Evolutionary conservation across 2,888 invertebrate species (phyloP).

Genomic region (Drosophila nigritarsus): DNA sequence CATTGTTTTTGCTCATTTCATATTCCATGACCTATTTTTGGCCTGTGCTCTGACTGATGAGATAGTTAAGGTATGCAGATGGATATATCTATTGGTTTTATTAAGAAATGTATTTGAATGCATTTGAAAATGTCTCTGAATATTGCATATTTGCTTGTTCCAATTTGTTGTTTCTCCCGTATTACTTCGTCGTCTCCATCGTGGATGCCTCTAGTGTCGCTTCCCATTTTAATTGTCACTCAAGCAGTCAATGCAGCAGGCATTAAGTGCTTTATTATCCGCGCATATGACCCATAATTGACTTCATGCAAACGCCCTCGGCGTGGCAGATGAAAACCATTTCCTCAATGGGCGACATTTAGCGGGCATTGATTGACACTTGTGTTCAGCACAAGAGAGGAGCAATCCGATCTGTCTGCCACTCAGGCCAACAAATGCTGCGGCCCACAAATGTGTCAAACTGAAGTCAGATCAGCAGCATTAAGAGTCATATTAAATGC

Average conservation of each 20-base stretch:
- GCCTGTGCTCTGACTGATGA: neutral
- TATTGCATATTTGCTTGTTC: neutral
- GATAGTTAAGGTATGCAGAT: neutral
- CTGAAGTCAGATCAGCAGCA: constrained; percentile 70
- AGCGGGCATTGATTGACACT: constrained; percentile 62
- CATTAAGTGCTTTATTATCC: constrained; percentile 61
- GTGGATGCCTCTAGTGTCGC: neutral
- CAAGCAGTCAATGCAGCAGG: constrained; percentile 24
- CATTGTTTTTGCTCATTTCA: constrained; percentile 3
- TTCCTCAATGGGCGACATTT: constrained; percentile 56
- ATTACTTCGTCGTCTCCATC: neutral
- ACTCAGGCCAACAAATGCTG: constrained; percentile 45
- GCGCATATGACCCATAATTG: constrained; percentile 60
- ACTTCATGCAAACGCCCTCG: constrained; percentile 48
- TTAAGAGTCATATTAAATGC: constrained; percentile 71
- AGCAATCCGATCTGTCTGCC: constrained; percentile 62
- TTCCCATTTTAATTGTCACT: constrained; percentile 51
- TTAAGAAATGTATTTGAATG: neutral
- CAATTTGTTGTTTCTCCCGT: neutral
- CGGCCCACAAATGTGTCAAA: constrained; percentile 79
- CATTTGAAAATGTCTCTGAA: neutral
- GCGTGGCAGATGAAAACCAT: constrained; percentile 43
- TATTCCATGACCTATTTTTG: neutral
- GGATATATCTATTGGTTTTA: neutral
- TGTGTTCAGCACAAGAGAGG: constrained; percentile 13